A percentile compares a stretch with the other conserved stretches of the same genome.
These are phyloP conservation scores for Coranthus polyacanthus DNA, from an alignment of 2,797 vertebrate species.

Conservation along the genomic window DNA sequence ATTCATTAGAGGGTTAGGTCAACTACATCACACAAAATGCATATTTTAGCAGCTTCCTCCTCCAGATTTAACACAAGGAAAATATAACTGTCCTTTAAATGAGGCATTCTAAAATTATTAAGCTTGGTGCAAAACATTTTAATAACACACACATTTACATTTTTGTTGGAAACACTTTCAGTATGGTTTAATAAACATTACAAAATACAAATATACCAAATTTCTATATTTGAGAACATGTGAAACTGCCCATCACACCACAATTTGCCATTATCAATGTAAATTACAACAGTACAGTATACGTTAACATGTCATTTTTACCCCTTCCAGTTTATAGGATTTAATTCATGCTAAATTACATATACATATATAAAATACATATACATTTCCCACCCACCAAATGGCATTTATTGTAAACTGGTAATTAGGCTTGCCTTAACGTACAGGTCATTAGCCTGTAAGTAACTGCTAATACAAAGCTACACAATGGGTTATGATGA, in stretches of 20 bases:
- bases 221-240: slow-evolving; percentile 51
- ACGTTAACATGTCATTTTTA: slow-evolving; percentile 27
- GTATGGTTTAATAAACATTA: slow-evolving; percentile 69
- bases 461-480: slow-evolving; percentile 20
- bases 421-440: slow-evolving; percentile 17
- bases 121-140: neutral
- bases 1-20: neutral
- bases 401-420: slow-evolving; percentile 53
- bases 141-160: slow-evolving; percentile 11
- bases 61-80: neutral
- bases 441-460: slow-evolving; percentile 26
- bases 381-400: slow-evolving; percentile 13
- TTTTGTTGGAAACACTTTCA: no score
- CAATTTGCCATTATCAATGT: slow-evolving; percentile 20
- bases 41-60: no score
- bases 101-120: neutral
- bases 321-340: slow-evolving; percentile 26
- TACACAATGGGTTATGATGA: slow-evolving; percentile 18
- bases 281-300: slow-evolving; percentile 34
- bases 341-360: slow-evolving; percentile 38
- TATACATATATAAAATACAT: neutral
- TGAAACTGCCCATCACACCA: slow-evolving; percentile 31
- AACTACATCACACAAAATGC: no score
- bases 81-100: neutral
- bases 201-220: slow-evolving; percentile 71